Percentiles rank a stretch among this genome's conserved stretches.
phyloP scores from a whole-genome alignment of 2,797 vertebrate genomes.

The Apogon talboti region DNA sequence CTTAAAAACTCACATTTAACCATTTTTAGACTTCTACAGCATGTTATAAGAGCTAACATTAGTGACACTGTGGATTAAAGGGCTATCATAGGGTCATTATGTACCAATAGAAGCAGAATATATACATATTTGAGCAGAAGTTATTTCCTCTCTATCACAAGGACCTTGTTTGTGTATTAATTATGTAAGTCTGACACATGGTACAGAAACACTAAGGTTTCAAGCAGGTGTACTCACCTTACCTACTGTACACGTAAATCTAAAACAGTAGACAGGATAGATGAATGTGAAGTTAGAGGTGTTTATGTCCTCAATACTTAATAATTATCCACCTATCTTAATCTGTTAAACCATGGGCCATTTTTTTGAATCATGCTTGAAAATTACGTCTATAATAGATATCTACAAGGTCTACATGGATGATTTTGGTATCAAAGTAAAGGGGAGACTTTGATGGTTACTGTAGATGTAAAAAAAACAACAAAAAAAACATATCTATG shows the following conservation, averaged over 20 bases:
- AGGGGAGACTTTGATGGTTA: too few species aligned
- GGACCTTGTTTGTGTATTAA: background rate
- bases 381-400: too few species aligned
- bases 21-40: constrained; percentile 16
- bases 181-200: background rate
- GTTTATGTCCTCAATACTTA: background rate
- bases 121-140: background rate
- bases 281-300: background rate
- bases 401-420: too few species aligned
- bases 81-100: background rate
- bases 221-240: background rate
- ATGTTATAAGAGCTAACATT: constrained; percentile 10
- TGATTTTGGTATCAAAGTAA: too few species aligned
- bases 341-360: too few species aligned
- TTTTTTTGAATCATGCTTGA: too few species aligned
- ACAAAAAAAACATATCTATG: too few species aligned
- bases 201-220: background rate
- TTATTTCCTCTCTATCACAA: background rate
- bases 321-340: background rate
- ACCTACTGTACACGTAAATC: background rate
- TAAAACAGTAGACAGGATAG: background rate
- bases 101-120: background rate
- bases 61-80: background rate
- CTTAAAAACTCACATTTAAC: constrained; percentile 79
- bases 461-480: too few species aligned